Evolutionary conservation across 2,113 vertebrate genomes (phyloP), one percentile per base, ranked within the genome.

Genomic region (Brachyhypopomus occidentalis): DNA sequence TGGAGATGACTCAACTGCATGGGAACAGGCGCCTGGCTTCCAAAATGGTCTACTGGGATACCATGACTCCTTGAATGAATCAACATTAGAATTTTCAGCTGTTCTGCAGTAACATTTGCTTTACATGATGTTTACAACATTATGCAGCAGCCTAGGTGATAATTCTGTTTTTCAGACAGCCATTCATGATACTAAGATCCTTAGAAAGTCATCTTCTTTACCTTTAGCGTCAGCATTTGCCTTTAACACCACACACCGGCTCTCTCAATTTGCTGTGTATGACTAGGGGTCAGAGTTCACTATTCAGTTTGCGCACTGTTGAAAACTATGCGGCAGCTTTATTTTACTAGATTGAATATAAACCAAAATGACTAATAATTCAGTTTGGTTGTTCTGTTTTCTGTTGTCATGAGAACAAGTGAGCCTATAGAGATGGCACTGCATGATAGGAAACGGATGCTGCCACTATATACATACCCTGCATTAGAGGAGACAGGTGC

Each of bases 401-500:
- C 64, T 59, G 77, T 25, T 70, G 69, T 70, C 12, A 34, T 71
- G 66, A 59, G 64, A 72, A 45, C 36, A 67, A 27, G 38, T 64
- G 70, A 7, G 25, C 20, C n/a, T 34, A 19, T 69, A 34, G 16
- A 36, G 30, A 11, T 69, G 64, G 36, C 64, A 30, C 20, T 36
- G 27, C 71, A 73, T 70, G 19, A 79, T 52, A 52, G 9, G 48
- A 72, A 48, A 45, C 67, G 60, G 22, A 45, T 27, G 22, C 20
- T 66, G 2, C 27, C 11, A 23, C 30, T 30, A 30, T 80, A 66
- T 56, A 63, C 25, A 55, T 36, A 20, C 70, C 78, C 25, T 36
- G 27, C 59, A 73, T 70, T 19, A 79, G 5, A 45, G 41, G 41
- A 45, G 9, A 45, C 69, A 80, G 58, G 55, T 73, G 78, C 45